A percentile compares a stretch with the other conserved stretches of the same genome.
Evolutionary conservation across 2,888 invertebrate species (phyloP).

Genomic region (Eupithecia vulgata): DNA sequence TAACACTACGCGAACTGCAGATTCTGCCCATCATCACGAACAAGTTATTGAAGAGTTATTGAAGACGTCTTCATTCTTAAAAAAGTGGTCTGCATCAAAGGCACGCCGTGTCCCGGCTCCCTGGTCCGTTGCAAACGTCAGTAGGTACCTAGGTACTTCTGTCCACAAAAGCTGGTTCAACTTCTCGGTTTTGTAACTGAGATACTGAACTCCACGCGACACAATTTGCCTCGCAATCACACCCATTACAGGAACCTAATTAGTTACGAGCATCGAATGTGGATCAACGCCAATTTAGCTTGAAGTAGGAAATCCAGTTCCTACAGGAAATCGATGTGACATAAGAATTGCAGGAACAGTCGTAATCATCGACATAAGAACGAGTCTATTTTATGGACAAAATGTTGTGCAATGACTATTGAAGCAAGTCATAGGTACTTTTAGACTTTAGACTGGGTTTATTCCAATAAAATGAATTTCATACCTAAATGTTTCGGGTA

Average conservation of each 20-base stretch:
- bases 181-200: no score
- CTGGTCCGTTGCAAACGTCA: no score
- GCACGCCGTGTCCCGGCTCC: no score
- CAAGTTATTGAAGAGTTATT: no score
- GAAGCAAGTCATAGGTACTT: slow-evolving; percentile 29
- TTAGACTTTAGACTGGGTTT: neutral
- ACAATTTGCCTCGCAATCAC: slow-evolving; percentile 1
- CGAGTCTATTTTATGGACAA: slow-evolving; percentile 38
- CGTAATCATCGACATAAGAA: slow-evolving; percentile 46
- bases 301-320: slow-evolving; percentile 42
- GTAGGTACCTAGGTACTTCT: neutral
- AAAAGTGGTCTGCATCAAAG: no score
- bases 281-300: slow-evolving; percentile 27
- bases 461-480: neutral
- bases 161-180: neutral
- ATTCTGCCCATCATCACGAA: no score
- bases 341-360: slow-evolving; percentile 49
- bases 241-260: slow-evolving; percentile 31
- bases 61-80: no score
- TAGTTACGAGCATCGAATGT: slow-evolving; percentile 26
- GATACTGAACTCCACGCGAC: neutral
- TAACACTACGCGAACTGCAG: no score
- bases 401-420: slow-evolving; percentile 52
- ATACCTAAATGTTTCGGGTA: neutral
- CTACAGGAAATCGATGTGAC: slow-evolving; percentile 46